phyloP scores from a whole-genome alignment of 2,797 vertebrate species.

The Pogonophryne albipinna region DNA sequence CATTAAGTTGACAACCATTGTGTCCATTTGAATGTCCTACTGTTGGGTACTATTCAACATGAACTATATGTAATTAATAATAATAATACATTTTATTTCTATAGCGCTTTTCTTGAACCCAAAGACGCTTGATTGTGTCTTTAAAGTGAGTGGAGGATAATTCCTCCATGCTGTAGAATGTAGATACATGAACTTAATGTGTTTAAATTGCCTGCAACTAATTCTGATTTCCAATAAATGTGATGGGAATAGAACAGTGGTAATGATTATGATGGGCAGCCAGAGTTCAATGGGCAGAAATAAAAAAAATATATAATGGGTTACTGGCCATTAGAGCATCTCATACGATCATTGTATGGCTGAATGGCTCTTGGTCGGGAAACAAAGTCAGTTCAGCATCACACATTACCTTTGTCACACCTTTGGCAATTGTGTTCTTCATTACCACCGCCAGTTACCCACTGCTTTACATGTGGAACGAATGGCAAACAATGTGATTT shows the following conservation, averaged over 20 bases:
- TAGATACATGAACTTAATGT: background rate
- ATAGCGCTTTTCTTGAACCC: too few relatives aligned
- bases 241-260: background rate
- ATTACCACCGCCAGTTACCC: background rate
- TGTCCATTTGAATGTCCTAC: background rate
- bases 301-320: background rate
- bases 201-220: background rate
- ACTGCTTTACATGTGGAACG: too few relatives aligned
- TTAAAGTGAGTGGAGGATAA: background rate
- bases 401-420: background rate
- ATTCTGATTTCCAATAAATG: background rate
- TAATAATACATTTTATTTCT: too few relatives aligned
- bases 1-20: background rate
- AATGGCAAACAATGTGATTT: too few relatives aligned
- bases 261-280: background rate
- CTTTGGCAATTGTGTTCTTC: background rate
- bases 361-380: background rate
- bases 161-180: background rate
- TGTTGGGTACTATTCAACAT: background rate
- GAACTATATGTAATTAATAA: background rate
- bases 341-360: background rate
- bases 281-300: background rate
- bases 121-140: background rate
- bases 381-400: background rate
- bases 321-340: background rate